Conservation (phyloP, 2,888 invertebrate species). For the Xestia xanthographa region DNA sequence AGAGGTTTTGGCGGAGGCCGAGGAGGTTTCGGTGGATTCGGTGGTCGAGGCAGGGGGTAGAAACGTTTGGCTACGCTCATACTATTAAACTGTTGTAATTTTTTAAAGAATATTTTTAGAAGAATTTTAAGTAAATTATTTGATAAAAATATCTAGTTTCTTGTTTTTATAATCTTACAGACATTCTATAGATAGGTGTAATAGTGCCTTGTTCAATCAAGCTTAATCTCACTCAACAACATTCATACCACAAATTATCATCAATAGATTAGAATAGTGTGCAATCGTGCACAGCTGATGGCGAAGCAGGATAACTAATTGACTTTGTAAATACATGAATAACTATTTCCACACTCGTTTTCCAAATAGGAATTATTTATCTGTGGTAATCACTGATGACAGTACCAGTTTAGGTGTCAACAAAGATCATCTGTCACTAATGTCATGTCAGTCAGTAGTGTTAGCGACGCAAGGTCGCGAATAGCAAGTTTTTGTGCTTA, state of each 20-base stretch:
- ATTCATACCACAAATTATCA: not conserved
- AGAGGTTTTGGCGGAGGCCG: slow-evolving; percentile 58
- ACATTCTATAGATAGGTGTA: too few relatives aligned
- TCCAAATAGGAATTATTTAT: not conserved
- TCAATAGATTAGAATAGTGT: not conserved
- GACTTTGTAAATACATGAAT: not conserved
- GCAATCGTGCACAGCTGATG: not conserved
- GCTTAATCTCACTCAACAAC: not conserved
- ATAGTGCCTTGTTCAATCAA: too few relatives aligned
- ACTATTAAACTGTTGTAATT: not conserved
- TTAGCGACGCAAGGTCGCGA: slow-evolving; percentile 43
- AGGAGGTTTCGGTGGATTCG: slow-evolving; percentile 53
- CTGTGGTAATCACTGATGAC: slow-evolving; percentile 28
- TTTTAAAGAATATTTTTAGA: not conserved
- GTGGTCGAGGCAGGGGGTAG: slow-evolving; percentile 60
- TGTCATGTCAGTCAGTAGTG: slow-evolving; percentile 13
- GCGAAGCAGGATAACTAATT: not conserved
- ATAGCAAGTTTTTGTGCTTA: slow-evolving; percentile 35
- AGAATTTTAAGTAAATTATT: slow-evolving; percentile 10
- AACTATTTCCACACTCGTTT: not conserved
- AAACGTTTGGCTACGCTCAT: not conserved
- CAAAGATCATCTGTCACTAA: slow-evolving; percentile 9
- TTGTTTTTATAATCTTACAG: not conserved
- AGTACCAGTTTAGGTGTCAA: slow-evolving; percentile 46
- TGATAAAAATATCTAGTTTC: not conserved